phyloP scores from a whole-genome alignment of 2,888 invertebrate species.

The Flexamia atlantica region DNA sequence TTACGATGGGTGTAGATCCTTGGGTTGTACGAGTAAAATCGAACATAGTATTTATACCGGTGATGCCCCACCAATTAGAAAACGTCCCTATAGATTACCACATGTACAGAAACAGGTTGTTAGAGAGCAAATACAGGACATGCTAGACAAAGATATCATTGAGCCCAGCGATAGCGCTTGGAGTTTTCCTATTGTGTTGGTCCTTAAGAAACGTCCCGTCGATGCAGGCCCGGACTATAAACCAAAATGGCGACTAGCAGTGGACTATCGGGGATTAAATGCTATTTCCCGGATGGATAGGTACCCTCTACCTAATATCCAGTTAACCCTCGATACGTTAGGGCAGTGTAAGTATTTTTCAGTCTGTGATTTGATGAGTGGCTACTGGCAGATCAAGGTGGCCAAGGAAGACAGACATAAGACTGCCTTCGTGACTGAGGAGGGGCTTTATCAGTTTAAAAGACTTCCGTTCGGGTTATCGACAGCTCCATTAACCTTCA shows the following conservation, averaged over 20 bases:
- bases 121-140: not conserved
- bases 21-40: constrained; percentile 29
- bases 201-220: constrained; percentile 40
- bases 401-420: constrained; percentile 11
- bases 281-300: constrained; percentile 21
- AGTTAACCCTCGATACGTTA: constrained; percentile 13
- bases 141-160: constrained; percentile 37
- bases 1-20: constrained; percentile 18
- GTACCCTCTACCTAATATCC: constrained; percentile 23
- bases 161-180: constrained; percentile 39
- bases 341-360: constrained; percentile 36
- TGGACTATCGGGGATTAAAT: constrained; percentile 50
- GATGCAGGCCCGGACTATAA: constrained; percentile 9
- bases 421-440: constrained; percentile 25
- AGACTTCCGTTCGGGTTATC: constrained; percentile 22
- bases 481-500: constrained; percentile 20
- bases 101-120: constrained; percentile 25
- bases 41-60: constrained; percentile 53
- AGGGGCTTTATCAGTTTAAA: not conserved
- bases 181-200: constrained; percentile 42
- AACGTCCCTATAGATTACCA: constrained; percentile 42
- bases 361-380: constrained; percentile 21
- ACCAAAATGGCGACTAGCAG: constrained; percentile 18
- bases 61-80: constrained; percentile 35
- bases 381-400: constrained; percentile 51